phyloP scores from a whole-genome alignment of 2,797 vertebrate genomes.

The Erethizon dorsatum region DNA sequence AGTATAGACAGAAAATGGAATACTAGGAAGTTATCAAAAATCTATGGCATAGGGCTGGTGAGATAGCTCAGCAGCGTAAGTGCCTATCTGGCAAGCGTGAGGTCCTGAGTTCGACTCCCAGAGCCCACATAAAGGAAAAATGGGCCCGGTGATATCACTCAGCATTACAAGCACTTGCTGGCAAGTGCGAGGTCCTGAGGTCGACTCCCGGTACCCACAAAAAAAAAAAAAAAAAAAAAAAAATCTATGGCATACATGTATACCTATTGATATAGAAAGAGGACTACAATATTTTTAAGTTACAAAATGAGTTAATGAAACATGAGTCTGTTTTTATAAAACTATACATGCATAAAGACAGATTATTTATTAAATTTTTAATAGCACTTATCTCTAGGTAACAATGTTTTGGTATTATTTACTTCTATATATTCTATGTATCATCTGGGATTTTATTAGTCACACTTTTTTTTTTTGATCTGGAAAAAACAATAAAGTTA shows the following conservation, averaged over 20 bases:
- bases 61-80: no score
- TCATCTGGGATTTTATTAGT: neutral
- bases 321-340: neutral
- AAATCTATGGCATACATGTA: neutral
- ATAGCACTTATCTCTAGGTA: neutral
- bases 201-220: no score
- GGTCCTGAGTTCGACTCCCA: no score
- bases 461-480: neutral
- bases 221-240: no score
- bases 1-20: neutral
- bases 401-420: neutral
- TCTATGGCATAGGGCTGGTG: neutral
- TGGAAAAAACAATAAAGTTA: neutral
- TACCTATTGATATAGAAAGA: neutral
- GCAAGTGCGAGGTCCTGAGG: no score
- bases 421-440: neutral
- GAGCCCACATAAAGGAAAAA: no score
- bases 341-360: neutral
- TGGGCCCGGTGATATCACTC: no score
- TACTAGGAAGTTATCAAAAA: neutral
- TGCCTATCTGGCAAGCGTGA: no score
- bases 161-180: no score
- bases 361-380: neutral
- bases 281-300: neutral
- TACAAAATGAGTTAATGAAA: neutral